Conservation (phyloP, 53 echinoderm and acorn worm species). For the Paelopatides confundens region DNA sequence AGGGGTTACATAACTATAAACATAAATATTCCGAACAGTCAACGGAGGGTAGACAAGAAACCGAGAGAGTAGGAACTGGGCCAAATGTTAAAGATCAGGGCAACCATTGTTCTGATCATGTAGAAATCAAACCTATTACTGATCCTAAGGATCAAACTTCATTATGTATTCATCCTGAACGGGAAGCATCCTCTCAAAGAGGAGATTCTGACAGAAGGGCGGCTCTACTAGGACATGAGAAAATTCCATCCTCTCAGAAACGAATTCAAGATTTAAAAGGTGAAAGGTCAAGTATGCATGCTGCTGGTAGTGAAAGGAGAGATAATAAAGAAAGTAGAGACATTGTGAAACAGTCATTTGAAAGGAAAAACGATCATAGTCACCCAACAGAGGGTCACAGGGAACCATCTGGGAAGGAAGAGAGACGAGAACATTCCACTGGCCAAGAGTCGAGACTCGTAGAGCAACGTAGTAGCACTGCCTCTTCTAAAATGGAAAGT, state of each 20-base stretch:
- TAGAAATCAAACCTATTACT: slow-evolving; percentile 4
- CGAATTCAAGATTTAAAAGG: slow-evolving; percentile 43
- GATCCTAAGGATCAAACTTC: slow-evolving; percentile 12
- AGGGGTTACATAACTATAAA: slow-evolving; percentile 1
- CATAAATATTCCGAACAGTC: slow-evolving; percentile 40
- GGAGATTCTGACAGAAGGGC: slow-evolving; percentile 34
- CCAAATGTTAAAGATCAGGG: slow-evolving; percentile 61
- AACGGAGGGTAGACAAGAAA: slow-evolving; percentile 62
- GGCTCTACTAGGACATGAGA: slow-evolving; percentile 65
- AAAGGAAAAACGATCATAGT: not conserved
- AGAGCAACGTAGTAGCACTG: not conserved
- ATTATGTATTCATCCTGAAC: slow-evolving; percentile 56
- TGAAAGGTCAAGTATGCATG: slow-evolving; percentile 6
- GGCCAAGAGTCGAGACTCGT: not conserved
- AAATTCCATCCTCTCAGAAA: slow-evolving; percentile 73
- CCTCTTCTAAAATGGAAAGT: not conserved
- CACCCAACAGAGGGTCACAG: not conserved
- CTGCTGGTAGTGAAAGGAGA: slow-evolving; percentile 37
- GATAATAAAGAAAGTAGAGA: slow-evolving; percentile 56
- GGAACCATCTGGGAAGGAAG: slow-evolving; percentile 2
- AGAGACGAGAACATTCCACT: slow-evolving; percentile 31
- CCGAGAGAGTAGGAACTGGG: slow-evolving; percentile 52
- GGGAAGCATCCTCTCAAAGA: slow-evolving; percentile 36
- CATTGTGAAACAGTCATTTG: not conserved
- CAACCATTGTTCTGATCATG: not conserved